Percentiles rank a stretch among this genome's conserved stretches.
These are phyloP conservation scores for Drosophila funebris DNA, from an alignment of 1,140 invertebrate genomes.

Conservation along the genomic window DNA sequence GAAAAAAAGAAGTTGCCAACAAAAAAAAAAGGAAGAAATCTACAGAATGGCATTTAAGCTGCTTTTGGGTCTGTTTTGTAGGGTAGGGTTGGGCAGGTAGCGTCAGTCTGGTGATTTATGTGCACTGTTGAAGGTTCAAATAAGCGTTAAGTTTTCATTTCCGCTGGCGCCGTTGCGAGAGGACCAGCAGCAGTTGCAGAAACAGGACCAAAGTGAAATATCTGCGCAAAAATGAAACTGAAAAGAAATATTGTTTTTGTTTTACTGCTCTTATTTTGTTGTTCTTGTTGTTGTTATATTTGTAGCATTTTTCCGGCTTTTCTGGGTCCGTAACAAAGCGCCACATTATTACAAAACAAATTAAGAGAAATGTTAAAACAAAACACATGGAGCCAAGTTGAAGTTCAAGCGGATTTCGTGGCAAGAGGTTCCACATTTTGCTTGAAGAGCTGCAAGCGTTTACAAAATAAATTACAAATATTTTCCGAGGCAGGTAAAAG, in stretches of 20 bases:
- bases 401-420: slow-evolving; percentile 45
- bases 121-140: slow-evolving; percentile 82
- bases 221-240: slow-evolving; percentile 63
- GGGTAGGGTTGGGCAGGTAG: background rate
- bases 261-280: slow-evolving; percentile 9
- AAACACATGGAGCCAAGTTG: slow-evolving; percentile 49
- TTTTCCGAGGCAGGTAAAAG: slow-evolving; percentile 15
- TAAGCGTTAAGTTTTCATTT: slow-evolving; percentile 83
- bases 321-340: slow-evolving; percentile 25
- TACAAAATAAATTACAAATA: slow-evolving; percentile 38
- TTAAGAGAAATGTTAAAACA: slow-evolving; percentile 79
- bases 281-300: background rate
- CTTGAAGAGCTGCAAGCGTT: too few species aligned
- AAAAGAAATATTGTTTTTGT: slow-evolving; percentile 78
- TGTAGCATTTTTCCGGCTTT: background rate
- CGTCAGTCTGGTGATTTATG: slow-evolving; percentile 77
- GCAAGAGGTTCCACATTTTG: slow-evolving; percentile 23
- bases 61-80: slow-evolving; percentile 37
- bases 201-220: slow-evolving; percentile 60
- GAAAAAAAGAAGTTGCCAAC: slow-evolving; percentile 11
- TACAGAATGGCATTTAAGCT: slow-evolving; percentile 64
- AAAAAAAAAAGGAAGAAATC: slow-evolving; percentile 29
- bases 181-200: slow-evolving; percentile 25
- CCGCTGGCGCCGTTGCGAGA: slow-evolving; percentile 65
- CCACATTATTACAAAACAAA: slow-evolving; percentile 76